phyloP scores from a whole-genome alignment of 2,888 invertebrate species.

The Argyresthia goedartella region DNA sequence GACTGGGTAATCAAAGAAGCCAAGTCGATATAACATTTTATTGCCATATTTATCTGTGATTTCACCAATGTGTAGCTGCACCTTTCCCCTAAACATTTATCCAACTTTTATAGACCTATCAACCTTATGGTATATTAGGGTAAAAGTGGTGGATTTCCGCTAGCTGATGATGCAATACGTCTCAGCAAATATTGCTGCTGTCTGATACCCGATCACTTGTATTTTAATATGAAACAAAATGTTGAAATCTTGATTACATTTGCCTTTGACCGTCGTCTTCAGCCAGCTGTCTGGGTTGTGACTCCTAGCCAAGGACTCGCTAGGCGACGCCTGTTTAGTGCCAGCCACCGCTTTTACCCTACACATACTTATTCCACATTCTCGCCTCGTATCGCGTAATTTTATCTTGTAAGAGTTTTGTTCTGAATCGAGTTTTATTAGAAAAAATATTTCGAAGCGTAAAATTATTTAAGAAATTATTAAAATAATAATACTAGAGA shows the following conservation, averaged over 20 bases:
- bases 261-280: no score
- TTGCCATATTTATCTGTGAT: constrained; percentile 52
- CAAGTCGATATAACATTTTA: constrained; percentile 21
- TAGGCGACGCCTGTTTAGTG: neutral
- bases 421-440: constrained; percentile 52
- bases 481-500: constrained; percentile 64
- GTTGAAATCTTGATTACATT: no score
- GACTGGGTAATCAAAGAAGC: constrained; percentile 32
- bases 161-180: neutral
- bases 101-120: constrained; percentile 3
- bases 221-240: no score
- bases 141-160: neutral
- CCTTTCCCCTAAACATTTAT: constrained; percentile 11
- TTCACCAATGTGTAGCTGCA: constrained; percentile 44
- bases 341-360: neutral
- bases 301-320: no score
- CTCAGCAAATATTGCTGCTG: no score
- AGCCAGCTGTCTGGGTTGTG: no score
- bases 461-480: constrained; percentile 61
- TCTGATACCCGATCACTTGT: no score
- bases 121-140: neutral
- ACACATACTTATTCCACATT: neutral
- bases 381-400: neutral
- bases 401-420: constrained; percentile 33
- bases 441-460: constrained; percentile 51